Evolutionary conservation across 2,888 invertebrate species (phyloP).

Genomic region (Scrobipalpa atriplicella): DNA sequence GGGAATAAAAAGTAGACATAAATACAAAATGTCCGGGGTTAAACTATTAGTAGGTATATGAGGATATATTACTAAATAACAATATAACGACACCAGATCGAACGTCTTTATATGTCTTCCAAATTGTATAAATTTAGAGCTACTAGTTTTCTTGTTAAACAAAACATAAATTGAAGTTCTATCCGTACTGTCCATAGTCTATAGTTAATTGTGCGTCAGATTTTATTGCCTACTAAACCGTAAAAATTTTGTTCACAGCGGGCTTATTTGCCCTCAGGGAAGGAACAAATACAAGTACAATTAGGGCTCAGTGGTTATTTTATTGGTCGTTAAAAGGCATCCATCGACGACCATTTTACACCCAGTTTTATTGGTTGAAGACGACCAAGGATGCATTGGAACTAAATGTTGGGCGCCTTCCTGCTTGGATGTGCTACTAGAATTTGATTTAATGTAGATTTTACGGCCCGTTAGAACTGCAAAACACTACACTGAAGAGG

Average conservation of each 20-base stretch:
- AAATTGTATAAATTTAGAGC: no score
- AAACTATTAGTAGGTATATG: no score
- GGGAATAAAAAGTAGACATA: no score
- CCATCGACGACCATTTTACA: constrained; percentile 62
- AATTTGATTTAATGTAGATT: no score
- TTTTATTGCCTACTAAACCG: constrained; percentile 59
- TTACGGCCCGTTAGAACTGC: no score
- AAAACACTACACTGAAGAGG: no score
- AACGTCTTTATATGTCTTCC: no score
- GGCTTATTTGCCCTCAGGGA: constrained; percentile 50
- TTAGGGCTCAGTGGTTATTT: constrained; percentile 70
- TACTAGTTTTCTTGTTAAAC: no score
- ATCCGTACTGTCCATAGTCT: not conserved
- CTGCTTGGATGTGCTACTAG: constrained; percentile 24
- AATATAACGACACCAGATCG: no score
- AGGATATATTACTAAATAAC: no score
- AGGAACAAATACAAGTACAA: constrained; percentile 52
- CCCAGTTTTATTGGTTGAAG: constrained; percentile 59
- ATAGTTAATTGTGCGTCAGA: constrained; percentile 41
- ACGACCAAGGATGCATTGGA: constrained; percentile 38
- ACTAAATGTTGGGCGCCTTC: constrained; percentile 52
- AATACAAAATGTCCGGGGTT: no score
- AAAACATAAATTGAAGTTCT: no score
- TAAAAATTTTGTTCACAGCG: constrained; percentile 58
- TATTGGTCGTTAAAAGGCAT: constrained; percentile 68